Conservation (phyloP, 2,888 invertebrate genomes). For the Apomyelois bistriatella region DNA sequence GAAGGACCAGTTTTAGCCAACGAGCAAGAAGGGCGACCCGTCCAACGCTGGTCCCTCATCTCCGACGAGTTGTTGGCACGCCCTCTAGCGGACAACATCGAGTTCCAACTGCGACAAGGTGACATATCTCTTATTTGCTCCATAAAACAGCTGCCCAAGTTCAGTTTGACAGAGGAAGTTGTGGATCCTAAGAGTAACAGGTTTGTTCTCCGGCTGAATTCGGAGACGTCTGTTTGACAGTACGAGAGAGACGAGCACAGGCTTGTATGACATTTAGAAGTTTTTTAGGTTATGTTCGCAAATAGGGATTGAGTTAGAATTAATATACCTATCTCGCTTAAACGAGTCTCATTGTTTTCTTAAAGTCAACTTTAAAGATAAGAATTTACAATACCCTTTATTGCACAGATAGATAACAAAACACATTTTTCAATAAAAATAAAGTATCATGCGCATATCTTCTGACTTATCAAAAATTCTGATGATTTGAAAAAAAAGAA, state of each 20-base stretch:
- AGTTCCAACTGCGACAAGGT: constrained; percentile 95
- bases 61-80: constrained; percentile 95
- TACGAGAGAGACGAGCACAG: constrained; percentile 47
- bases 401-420: no score
- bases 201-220: constrained; percentile 95
- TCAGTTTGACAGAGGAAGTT: constrained; percentile 96
- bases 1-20: constrained; percentile 92
- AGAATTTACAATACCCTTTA: no score
- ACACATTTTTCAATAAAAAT: no score
- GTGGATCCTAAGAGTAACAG: constrained; percentile 97
- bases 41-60: constrained; percentile 98
- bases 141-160: constrained; percentile 93
- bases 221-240: constrained; percentile 97
- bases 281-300: constrained; percentile 34
- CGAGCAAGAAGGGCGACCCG: constrained; percentile 87
- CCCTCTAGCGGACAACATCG: constrained; percentile 89
- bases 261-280: constrained; percentile 64
- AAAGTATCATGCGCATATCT: no score
- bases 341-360: no score
- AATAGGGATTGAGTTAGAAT: neutral
- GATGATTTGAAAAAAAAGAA: no score
- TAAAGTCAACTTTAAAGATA: no score
- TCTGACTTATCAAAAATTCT: no score
- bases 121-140: constrained; percentile 95
- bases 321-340: no score